These are phyloP conservation scores for Ophion ellenae DNA, from an alignment of 2,888 invertebrate genomes.

Conservation along the genomic window DNA sequence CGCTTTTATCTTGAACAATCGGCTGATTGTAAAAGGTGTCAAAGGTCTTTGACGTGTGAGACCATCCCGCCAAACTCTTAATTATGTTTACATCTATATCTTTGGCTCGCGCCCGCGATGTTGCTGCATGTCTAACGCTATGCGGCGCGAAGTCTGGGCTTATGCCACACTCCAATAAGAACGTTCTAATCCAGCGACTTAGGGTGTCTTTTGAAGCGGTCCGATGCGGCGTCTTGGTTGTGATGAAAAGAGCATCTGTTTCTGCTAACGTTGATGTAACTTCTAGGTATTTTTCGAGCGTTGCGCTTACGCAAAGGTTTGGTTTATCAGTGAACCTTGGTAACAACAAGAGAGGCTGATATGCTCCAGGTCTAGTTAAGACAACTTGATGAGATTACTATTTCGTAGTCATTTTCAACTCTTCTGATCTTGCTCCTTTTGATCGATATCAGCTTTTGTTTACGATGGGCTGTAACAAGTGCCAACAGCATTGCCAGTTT, in stretches of 20 bases:
- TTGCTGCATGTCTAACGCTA: conserved; percentile 54
- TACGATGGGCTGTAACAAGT: conserved; percentile 64
- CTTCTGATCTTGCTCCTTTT: conserved; percentile 55
- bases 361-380: conserved; percentile 26
- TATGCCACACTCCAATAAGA: conserved; percentile 23
- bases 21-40: conserved; percentile 40
- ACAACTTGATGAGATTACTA: conserved; percentile 40
- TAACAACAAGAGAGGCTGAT: conserved; percentile 36
- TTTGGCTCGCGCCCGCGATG: conserved; percentile 33
- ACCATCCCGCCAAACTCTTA: no score
- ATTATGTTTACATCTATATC: no score
- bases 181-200: conserved; percentile 42
- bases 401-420: conserved; percentile 38
- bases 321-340: conserved; percentile 32
- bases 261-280: background rate
- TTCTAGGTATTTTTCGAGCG: conserved; percentile 23
- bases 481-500: conserved; percentile 58
- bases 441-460: conserved; percentile 59
- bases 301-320: conserved; percentile 30
- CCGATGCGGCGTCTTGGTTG: conserved; percentile 19
- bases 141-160: conserved; percentile 34
- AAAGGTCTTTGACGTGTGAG: no score
- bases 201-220: conserved; percentile 27
- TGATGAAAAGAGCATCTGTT: conserved; percentile 23
- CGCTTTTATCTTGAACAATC: conserved; percentile 24